Evolutionary conservation across 2,797 vertebrate genomes (phyloP), one percentile per base, ranked within the genome.

Genomic region (Onychomys torridus): DNA sequence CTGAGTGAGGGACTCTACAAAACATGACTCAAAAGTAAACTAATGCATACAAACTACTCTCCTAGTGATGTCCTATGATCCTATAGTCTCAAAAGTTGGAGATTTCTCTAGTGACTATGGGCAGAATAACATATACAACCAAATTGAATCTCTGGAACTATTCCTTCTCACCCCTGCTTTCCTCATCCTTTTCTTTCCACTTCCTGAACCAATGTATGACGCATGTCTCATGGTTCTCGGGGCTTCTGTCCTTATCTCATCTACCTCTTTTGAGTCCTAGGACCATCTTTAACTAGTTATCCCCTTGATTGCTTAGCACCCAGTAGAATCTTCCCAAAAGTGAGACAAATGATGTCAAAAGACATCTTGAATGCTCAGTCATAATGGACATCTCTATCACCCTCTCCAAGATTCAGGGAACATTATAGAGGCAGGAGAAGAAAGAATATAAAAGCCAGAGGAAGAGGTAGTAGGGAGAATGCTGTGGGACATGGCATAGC

Each of bases 21-120:
- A 96, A 92, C 6, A 29, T 27, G 71, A 86, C 73, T 78, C 59
- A 73, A 69, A 85, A 83, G 69, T 61, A 67, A 88, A 67, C 73
- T 37, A 29, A n/a, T 59, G 52, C 3, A 5, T 76, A 83, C 43
- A 46, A 27, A 52, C 71, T 81, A 77, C 13, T 61, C 46, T 61
- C 16, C 17, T 46, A n/a, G 34, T 43, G n/a, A 85, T 37, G 79
- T 49, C 37, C 71, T 4, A 17, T 9, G 25, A n/a, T 55, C 6
- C 12, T n/a, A 49, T 5, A 7, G 32, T 79, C 34, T 83, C 59
- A 65, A 86, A 83, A 27, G 12, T 3, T 32, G 59, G 46, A 43
- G 90, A 63, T 76, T 85, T 91, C 49, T 83, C 59, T 40, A 43
- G n/a, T 3, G 27, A 82, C 29, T 1, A 16, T 11, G 34, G 43